Percentiles rank a stretch among this genome's conserved stretches.
Conservation (phyloP, 2,797 vertebrate species). For the Nyctalus aviator region DNA sequence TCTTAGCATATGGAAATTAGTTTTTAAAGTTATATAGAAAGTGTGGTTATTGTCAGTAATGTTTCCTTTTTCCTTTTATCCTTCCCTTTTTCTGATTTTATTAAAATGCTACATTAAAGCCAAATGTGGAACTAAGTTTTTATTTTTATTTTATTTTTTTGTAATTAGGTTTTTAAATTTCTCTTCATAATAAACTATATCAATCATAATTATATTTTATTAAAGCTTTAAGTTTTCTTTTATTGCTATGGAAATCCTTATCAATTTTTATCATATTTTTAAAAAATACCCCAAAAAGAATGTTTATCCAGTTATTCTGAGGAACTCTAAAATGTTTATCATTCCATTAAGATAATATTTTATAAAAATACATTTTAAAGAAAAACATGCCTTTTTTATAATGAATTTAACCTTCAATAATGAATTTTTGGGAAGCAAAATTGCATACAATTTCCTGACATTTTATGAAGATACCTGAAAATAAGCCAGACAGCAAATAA, state of each 20-base stretch:
- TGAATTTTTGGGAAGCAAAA: constrained; percentile 70
- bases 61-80: constrained; percentile 39
- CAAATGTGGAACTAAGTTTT: constrained; percentile 56
- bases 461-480: constrained; percentile 79
- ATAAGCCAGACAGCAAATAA: constrained; percentile 75
- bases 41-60: constrained; percentile 2
- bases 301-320: constrained; percentile 56
- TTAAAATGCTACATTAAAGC: constrained; percentile 62
- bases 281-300: neutral
- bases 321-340: constrained; percentile 42
- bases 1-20: constrained; percentile 25
- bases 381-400: constrained; percentile 58
- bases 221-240: constrained; percentile 62
- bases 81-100: constrained; percentile 48
- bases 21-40: constrained; percentile 8
- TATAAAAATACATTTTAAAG: constrained; percentile 68
- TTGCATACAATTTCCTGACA: constrained; percentile 75
- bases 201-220: constrained; percentile 35
- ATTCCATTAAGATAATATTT: constrained; percentile 57
- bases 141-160: neutral
- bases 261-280: constrained; percentile 57
- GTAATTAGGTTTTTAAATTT: constrained; percentile 59
- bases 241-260: neutral
- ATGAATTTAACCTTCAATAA: constrained; percentile 81
- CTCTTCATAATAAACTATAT: constrained; percentile 7